Evolutionary conservation across 1,140 invertebrate genomes (phyloP), one percentile per base, ranked within the genome.

Genomic region (Camponotus vicinus): DNA sequence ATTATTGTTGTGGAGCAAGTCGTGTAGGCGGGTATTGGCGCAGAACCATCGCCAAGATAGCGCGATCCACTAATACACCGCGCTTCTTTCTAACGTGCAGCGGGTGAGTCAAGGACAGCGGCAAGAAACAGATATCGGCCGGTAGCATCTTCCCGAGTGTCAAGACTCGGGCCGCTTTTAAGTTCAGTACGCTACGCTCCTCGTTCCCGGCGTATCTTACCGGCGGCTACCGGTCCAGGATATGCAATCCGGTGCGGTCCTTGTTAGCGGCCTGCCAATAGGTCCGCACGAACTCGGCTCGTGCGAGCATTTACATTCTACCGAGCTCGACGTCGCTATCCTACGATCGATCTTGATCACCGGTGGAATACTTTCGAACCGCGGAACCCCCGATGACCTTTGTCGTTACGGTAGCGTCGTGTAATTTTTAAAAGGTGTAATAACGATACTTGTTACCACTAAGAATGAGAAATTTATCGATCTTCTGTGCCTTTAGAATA

Each of bases 261-360:
- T 94, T 93, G 93, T 94, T 95, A 95, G 93, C 87, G 91, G 90
- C 64, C 92, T 92, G 92, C 94, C 94, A 93, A 94, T 94, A 91
- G 92, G 78, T 63, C 86, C 86, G 89, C 92, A 90, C 91, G 91
- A 88, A 59, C 78, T 84, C 59, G 69, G 40, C 45, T 92, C 89
- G 91, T 92, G 89, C 88, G 87, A 89, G 91, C 91, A 94, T 94
- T 94, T 94, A 92, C 94, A 94, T 95, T 88, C 80, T 82, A 69
- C 79, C 57, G 61, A 67, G 15, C 40, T 45, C 21, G 42, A 69
- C 21, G 34, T 63, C 79, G 55, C 64, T 49, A 13, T 78, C 49
- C 49, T 52, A 52, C 83, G 34, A 66, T 67, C 75, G 83, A 66
- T 85, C 21, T 40, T 18, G 49, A 67, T 78, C 61, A 32, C 18